Evolutionary conservation across 2,888 invertebrate genomes (phyloP), one percentile per base, ranked within the genome.

Genomic region (Matsumyia berberina): DNA sequence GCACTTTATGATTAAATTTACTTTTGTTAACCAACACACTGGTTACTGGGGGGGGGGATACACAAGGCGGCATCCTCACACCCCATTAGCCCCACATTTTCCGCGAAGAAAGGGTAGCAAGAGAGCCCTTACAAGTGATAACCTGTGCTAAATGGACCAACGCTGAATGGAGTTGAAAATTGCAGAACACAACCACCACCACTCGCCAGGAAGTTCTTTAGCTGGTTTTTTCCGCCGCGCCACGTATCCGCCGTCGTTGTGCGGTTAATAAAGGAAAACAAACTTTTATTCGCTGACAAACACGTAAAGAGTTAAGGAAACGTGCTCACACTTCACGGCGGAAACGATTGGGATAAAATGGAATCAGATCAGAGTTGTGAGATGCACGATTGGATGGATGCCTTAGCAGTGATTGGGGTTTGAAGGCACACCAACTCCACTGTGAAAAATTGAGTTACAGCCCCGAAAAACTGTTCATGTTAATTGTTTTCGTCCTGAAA

Each of bases 1-100:
- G 83, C 78, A 83, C 73, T 83, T 83, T 83, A 83, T 83, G 83
- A 83, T 83, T 78, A 78, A 83, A 83, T 83, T 78, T 83, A 78
- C 83, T 78, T 83, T 73, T 72, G 67, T 67, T 67, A 80, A 81
- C 69, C 58, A 76, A 80, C 62, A 62, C 15, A 49, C 53, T 31
- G 24, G n/a, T 46, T 37, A 57, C 37, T 39, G 9, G 8, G 29
- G 53, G 31, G 15, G n/a, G 44, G 15, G 31, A 29, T 12, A 12
- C 19, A 9, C 9, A 51, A n/a, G 4, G 15, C 7, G 19, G 37
- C 11, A 15, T 12, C n/a, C n/a, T n/a, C n/a, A n/a, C n/a, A n/a
- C n/a, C n/a, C n/a, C n/a, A n/a, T n/a, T 17, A 19, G 4, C 39
- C 2, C 9, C 29, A 17, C 66, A 19, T n/a, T 51, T 29, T 33